Base-by-base conservation (phyloP, 2,797 vertebrate genomes). In the Taeniopygia guttata region DNA sequence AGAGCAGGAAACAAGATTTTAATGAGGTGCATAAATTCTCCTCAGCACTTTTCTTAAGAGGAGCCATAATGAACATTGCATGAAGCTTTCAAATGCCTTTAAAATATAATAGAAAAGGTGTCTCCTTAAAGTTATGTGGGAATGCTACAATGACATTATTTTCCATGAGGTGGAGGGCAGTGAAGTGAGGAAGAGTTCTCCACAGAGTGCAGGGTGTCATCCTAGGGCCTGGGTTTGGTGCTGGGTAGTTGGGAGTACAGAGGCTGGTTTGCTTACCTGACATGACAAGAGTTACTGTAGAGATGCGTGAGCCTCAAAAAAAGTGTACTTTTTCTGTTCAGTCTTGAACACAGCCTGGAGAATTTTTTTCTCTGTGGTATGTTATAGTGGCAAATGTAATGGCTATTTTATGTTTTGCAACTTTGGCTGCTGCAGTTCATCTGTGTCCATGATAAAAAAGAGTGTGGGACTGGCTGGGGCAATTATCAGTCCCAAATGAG, bases 1-100 rank as follows among this genome's bases (percentile, higher is more conserved):
- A 29, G 63, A 74, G 48, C 55, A 84, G 81, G 63, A 94, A 94
- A 63, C 23, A 84, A 84, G 43, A 40, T 54, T 68, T 70, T 93
- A 73, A 87, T 83, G 72, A 89, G 45, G 22, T 34, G 43, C 22
- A 45, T 62, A 48, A 73, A 60, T 87, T 84, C 55, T 91, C 38
- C 54, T 81, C 34, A 11, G 16, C 5, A 3, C 36, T 81, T 77
- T 84, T 42, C 23, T 85, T 78, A 51, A 85, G 49, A 3, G 0
- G 34, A 54, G n/a, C 27, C 38, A 7, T 23, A 64, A 42, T 30
- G 59, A 91, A 48, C 10, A 9, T 69, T 9, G 25, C 58, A 23
- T 7, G 17, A 72, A 85, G 51, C 36, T 92, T 81, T 92, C 43
- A 83, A 67, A 58, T 80, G 42, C 32, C 77, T 88, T 83, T 56